A percentile compares a stretch with the other conserved stretches of the same genome.
Evolutionary conservation across 2,113 vertebrate genomes (phyloP).

Genomic region (Lepus europaeus): DNA sequence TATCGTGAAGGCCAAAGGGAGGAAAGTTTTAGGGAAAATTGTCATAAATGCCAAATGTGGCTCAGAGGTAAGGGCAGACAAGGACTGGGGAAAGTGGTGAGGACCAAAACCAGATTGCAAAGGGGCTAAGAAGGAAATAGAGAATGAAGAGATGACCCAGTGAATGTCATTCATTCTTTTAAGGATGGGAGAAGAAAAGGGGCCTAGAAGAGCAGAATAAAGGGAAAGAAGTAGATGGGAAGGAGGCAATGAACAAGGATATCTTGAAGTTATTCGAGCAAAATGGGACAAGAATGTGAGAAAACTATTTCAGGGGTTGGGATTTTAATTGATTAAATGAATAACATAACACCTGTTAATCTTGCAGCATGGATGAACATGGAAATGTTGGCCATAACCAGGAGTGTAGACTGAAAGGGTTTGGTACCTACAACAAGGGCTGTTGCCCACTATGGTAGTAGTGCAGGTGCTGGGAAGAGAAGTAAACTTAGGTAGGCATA

Average conservation of each 20-base stretch:
- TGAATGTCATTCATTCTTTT: constrained; percentile 12
- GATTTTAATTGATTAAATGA: constrained; percentile 33
- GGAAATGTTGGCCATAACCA: background rate
- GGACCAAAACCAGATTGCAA: constrained; percentile 17
- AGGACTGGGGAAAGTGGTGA: background rate
- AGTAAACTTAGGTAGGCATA: background rate
- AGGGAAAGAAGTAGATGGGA: background rate
- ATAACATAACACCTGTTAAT: background rate
- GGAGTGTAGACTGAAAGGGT: background rate
- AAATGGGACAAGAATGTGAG: background rate
- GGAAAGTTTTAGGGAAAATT: background rate
- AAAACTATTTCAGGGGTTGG: background rate
- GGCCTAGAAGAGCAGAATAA: background rate
- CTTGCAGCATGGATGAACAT: background rate
- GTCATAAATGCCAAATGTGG: constrained; percentile 11
- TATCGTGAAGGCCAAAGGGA: background rate
- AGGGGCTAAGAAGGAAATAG: background rate
- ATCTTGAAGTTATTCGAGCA: constrained; percentile 17
- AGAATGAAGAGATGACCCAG: background rate
- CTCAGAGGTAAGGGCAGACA: background rate
- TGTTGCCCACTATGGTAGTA: background rate
- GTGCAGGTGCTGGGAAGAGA: background rate
- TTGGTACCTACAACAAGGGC: background rate
- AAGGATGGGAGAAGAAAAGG: background rate
- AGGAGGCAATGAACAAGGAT: background rate